These are phyloP conservation scores for Papilio polyxenes DNA, from an alignment of 1,140 invertebrate species.

Conservation along the genomic window DNA sequence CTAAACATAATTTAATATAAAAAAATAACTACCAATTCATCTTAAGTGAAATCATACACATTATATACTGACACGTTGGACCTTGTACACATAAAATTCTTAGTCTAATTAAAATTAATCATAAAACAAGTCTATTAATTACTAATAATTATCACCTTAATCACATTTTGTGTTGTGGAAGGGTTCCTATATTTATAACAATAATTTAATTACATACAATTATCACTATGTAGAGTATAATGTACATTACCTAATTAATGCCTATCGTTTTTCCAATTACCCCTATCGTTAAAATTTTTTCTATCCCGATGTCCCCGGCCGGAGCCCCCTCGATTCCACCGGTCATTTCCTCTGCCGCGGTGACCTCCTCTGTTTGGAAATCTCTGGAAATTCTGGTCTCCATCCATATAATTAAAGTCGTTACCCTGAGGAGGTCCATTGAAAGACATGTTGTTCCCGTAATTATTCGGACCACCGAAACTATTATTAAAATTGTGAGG, in stretches of 20 bases:
- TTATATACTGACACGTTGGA: conserved; percentile 60
- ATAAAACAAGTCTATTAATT: conserved; percentile 62
- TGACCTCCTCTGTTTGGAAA: conserved; percentile 74
- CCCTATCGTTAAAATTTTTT: conserved; percentile 74
- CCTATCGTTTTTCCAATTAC: conserved; percentile 78
- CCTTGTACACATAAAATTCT: conserved; percentile 55
- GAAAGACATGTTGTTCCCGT: conserved; percentile 71
- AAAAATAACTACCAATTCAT: conserved; percentile 43
- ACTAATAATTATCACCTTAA: conserved; percentile 71
- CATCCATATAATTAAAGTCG: conserved; percentile 75
- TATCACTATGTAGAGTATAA: conserved; percentile 45
- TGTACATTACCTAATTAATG: conserved; percentile 70
- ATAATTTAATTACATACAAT: conserved; percentile 59
- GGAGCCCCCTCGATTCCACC: conserved; percentile 74
- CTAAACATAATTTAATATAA: conserved; percentile 56
- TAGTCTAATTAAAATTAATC: conserved; percentile 50
- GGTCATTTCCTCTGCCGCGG: conserved; percentile 73
- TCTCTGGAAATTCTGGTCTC: conserved; percentile 74
- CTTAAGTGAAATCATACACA: conserved; percentile 44
- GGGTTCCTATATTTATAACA: conserved; percentile 58
- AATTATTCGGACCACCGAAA: conserved; percentile 71
- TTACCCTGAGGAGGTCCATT: conserved; percentile 68
- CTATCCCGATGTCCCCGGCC: conserved; percentile 78
- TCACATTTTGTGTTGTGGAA: conserved; percentile 72
- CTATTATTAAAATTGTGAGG: conserved; percentile 75